Base-by-base conservation (phyloP, 2,888 invertebrate species). In the Gymnocheta viridis region DNA sequence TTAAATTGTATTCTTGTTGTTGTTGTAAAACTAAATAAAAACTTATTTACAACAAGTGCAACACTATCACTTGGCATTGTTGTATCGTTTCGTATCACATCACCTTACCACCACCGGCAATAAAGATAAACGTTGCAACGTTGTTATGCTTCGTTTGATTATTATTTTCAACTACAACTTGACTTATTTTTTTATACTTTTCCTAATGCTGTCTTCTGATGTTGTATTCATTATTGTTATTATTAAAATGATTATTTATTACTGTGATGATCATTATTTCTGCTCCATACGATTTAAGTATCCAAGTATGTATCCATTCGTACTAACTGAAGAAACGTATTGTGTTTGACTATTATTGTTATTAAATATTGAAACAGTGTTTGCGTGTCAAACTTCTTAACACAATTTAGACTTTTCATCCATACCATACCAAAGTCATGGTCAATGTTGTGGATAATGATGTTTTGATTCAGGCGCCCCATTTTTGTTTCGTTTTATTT, bases 371-470 rank as follows among this genome's bases (percentile, higher is more conserved):
- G 51, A 60, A 73, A 58, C 58, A 80, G 80, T 41, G 80, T 73
- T 80, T 80, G 80, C 80, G 67, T 80, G 80, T 80, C 80, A 80
- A 80, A 73, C 80, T 51, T 73, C 49, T 80, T 73, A 73, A 73
- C 73, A 58, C 66, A 66, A 66, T 70, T 73, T 58, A 58, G 67
- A 73, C 35, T 66, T 49, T 56, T 66, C 66, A 64, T 58, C 47
- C 14, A 19, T 54, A 35, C 47, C 47, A 14, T 47, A 47, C 27
- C 35, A 35, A 70, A 49, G 66, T 76, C 69, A 62, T 70, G 69
- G 69, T 78, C 69, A 69, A 41, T 62, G 67, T 19, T 58, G 44
- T 56, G 49, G 12, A n/a, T 69, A 47, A 35, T 69, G 24, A 9
- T 35, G 22, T 35, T 49, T 35, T 32, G 44, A 74, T 29, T 64